Conservation (phyloP, 1,140 invertebrate genomes). For the Condylostylus longicornis region DNA sequence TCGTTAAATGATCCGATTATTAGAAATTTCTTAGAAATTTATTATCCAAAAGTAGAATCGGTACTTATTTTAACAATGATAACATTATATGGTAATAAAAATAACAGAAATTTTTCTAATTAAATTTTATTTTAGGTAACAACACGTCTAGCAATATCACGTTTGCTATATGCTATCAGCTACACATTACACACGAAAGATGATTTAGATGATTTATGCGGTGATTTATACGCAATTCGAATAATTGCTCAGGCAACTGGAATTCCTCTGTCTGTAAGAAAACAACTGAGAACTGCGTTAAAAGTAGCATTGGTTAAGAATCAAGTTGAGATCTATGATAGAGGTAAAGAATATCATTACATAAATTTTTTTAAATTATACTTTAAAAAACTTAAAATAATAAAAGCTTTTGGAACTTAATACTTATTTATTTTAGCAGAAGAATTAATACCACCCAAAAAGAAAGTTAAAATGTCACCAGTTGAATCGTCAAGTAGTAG, state of each 20-base stretch:
- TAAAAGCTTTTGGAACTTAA: too few relatives aligned
- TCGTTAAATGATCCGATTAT: conserved; percentile 28
- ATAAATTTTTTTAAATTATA: too few relatives aligned
- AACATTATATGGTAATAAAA: background rate
- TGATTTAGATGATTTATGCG: conserved; percentile 28
- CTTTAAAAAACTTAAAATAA: too few relatives aligned
- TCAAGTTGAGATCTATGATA: too few relatives aligned
- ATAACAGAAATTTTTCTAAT: background rate
- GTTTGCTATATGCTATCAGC: conserved; percentile 29
- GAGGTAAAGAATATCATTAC: too few relatives aligned
- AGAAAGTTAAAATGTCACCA: too few relatives aligned
- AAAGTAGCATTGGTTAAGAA: conserved; percentile 21
- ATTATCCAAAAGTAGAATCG: conserved; percentile 23
- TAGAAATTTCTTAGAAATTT: conserved; percentile 27
- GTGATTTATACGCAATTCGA: conserved; percentile 30
- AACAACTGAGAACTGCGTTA: conserved; percentile 25
- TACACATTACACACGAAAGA: conserved; percentile 30
- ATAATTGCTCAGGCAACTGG: conserved; percentile 28
- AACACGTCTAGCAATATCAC: conserved; percentile 22
- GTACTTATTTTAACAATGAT: background rate
- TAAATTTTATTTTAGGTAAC: conserved; percentile 10
- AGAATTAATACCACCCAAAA: too few relatives aligned
- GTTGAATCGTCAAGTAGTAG: too few relatives aligned
- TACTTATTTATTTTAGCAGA: too few relatives aligned
- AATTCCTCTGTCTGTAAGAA: conserved; percentile 24